Evolutionary conservation across 2,113 vertebrate species (phyloP), one percentile per base, ranked within the genome.

Genomic region (Scalopus aquaticus): DNA sequence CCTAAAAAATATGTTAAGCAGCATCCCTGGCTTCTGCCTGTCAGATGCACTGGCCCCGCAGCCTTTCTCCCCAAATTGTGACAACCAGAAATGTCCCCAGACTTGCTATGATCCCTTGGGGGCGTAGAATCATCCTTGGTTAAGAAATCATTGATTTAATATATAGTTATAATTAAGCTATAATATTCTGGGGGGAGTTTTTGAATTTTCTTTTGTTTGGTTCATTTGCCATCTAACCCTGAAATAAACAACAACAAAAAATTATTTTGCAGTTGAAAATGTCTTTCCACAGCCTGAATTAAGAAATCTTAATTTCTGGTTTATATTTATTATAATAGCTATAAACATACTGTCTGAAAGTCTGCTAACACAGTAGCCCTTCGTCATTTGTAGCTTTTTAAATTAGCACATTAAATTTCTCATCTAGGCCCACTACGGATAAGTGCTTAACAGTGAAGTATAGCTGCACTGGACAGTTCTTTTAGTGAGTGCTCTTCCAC

Each of bases 261-360:
- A 62, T 44, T 73, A 20, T 6, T 56, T 70, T 44, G 8, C 30
- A 81, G 3, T 35, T 67, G 32, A 49, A 88, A 74, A 42, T 72
- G 16, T 54, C n/a, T 87, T 94, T 79, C 13, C n/a, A 0, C 73
- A 58, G 67, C 35, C 13, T 60, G 42, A 84, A 84, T 78, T 72
- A 70, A 65, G 46, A 80, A 85, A 51, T 90, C 64, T 70, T 84
- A 30, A 72, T 92, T 84, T 92, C 32, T 93, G 49, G 24, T 24
- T 90, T 67, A 69, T 9, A 93, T 0, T 35, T 9, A 70, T 22
- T 32, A 1, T 67, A 49, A 24, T 70, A 88, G 39, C 16, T 79
- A 26, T 69, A 89, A 86, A 51, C 39, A 35, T 58, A 44, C 11
- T 67, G 17, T 86, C 39, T 90, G 12, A 17, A 84, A 6, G 5